Percentiles rank a stretch among this genome's conserved stretches.
Conservation (phyloP, 2,113 vertebrate species). For the Cyprinus carpio region DNA sequence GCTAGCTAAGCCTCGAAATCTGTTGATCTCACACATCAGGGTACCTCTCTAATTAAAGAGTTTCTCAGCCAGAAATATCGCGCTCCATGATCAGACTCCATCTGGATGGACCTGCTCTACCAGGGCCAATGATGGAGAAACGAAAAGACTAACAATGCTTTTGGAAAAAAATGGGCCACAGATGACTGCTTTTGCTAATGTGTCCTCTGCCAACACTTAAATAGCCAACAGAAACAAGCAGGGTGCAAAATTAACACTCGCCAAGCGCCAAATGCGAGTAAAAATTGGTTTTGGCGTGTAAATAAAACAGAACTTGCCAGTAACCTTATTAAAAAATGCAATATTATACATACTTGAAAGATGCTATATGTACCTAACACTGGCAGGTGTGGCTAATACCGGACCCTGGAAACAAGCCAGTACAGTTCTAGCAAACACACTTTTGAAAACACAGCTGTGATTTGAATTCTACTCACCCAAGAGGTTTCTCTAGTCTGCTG, state of each 20-base stretch:
- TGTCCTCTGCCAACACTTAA: constrained; percentile 31
- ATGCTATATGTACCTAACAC: neutral
- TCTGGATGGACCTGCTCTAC: constrained; percentile 17
- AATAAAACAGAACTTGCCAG: neutral
- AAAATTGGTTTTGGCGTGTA: neutral
- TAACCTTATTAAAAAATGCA: neutral
- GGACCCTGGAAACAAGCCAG: neutral
- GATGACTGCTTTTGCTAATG: constrained; percentile 16
- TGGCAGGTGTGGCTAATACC: neutral
- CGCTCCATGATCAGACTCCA: constrained; percentile 24
- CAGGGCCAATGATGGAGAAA: constrained; percentile 2
- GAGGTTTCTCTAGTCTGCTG: constrained; percentile 90
- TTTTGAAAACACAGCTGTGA: neutral
- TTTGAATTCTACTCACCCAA: constrained; percentile 80
- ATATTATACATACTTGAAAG: neutral
- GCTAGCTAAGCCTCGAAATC: constrained; percentile 9
- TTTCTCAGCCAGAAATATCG: constrained; percentile 19
- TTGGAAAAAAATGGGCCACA: neutral
- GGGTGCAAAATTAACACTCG: constrained; percentile 1
- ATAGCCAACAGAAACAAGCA: constrained; percentile 35
- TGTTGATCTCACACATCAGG: constrained; percentile 38
- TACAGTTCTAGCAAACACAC: neutral
- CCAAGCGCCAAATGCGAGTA: neutral
- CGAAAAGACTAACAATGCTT: constrained; percentile 26
- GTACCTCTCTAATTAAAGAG: constrained; percentile 22